Base-by-base conservation (phyloP, 1,140 invertebrate genomes). In the Macrostomum lignano region DNA sequence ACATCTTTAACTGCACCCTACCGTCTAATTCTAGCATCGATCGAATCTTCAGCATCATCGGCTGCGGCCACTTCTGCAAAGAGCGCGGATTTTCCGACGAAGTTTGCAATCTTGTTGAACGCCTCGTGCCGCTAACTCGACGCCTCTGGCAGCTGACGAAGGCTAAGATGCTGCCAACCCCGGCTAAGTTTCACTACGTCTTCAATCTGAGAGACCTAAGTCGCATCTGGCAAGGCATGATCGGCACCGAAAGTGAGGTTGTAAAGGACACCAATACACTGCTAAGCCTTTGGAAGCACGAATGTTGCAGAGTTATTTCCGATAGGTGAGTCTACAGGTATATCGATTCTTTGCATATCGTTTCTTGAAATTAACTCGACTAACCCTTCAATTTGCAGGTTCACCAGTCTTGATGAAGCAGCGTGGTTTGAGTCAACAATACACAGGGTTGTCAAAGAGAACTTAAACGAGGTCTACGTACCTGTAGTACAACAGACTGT, bases 241-340 rank as follows among this genome's bases (percentile, higher is more conserved):
- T 55, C 20, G 54, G 53, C 37, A 53, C 49, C 60, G 29, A 57
- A 47, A 38, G 43, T 1, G 39, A 41, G 14, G 68, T 42, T 54
- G 88, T 20, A 34, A n/a, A n/a, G n/a, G 69, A 67, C 6, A 77
- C 71, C 14, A 74, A 81, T 1, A 71, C 77, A 39, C 51, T 84
- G 13, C 71, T 88, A 67, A 51, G 76, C 10, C 54, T 88, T 17
- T 93, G 84, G 84, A 82, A 82, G 55, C 78, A 91, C 52, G 82
- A 93, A 58, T 77, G 71, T 40, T 73, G 67, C 7, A 62, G 82
- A 46, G 32, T 37, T 33, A 38, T 38, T 21, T 36, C 13, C 19
- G 21, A 15, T 40, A 55, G 53, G n/a, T 0, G 78, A 86, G 44
- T 73, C 65, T 35, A 67, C 76, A 0, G 78, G 72, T 0, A 71